Conservation (phyloP, 2,888 invertebrate genomes). For the Drosophila siamana region DNA sequence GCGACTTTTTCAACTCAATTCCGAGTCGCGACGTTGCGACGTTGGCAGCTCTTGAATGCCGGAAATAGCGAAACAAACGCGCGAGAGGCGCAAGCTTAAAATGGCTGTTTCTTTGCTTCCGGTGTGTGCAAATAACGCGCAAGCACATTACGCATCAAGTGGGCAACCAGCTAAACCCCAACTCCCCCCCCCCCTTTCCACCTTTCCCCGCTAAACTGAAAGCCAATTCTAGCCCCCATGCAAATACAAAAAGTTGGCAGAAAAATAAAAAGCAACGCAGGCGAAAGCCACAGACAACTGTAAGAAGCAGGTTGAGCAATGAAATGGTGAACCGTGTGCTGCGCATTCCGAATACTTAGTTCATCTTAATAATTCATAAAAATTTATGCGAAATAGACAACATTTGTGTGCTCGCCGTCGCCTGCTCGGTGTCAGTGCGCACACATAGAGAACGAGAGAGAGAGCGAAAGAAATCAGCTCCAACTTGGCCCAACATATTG, state of each 20-base stretch:
- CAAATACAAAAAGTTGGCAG: slow-evolving; percentile 10
- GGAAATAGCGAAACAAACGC: slow-evolving; percentile 62
- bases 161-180: slow-evolving; percentile 37
- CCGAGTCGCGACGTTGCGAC: slow-evolving; percentile 17
- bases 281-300: slow-evolving; percentile 17
- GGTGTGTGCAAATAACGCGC: slow-evolving; percentile 55
- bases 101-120: slow-evolving; percentile 78
- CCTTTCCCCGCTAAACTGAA: neutral
- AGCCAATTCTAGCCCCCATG: neutral
- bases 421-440: slow-evolving; percentile 12
- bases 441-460: neutral
- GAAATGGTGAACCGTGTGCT: slow-evolving; percentile 56
- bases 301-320: slow-evolving; percentile 10
- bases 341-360: slow-evolving; percentile 55
- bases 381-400: slow-evolving; percentile 75
- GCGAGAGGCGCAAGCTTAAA: slow-evolving; percentile 53
- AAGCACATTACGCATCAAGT: slow-evolving; percentile 70
- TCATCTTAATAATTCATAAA: slow-evolving; percentile 76
- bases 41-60: slow-evolving; percentile 23
- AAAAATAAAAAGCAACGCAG: slow-evolving; percentile 20
- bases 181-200: too few relatives aligned
- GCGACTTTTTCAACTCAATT: slow-evolving; percentile 40
- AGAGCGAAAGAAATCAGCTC: neutral
- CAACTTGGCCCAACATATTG: slow-evolving; percentile 21
- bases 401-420: slow-evolving; percentile 28